A percentile compares a stretch with the other conserved stretches of the same genome.
These are phyloP conservation scores for Arge pagana DNA, from an alignment of 2,888 invertebrate species.

Conservation along the genomic window DNA sequence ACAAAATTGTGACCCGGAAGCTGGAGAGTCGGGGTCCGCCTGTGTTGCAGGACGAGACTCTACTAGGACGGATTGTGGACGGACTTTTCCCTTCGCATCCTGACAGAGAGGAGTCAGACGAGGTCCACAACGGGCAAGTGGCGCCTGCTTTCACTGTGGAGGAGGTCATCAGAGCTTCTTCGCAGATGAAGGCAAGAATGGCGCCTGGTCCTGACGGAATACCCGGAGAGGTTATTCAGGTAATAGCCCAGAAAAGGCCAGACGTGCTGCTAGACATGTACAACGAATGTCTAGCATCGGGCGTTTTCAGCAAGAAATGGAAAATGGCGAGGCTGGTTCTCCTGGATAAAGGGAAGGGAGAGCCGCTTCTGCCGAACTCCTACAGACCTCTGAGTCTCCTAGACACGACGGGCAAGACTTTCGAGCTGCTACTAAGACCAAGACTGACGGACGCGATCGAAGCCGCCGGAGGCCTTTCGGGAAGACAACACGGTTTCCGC, in stretches of 20 bases:
- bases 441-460: not conserved
- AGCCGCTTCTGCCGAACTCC: not conserved
- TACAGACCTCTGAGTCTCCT: not conserved
- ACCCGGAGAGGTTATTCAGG: conserved; percentile 31
- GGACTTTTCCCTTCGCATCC: conserved; percentile 19
- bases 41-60: conserved; percentile 8
- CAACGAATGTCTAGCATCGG: conserved; percentile 11
- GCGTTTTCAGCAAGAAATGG: conserved; percentile 29
- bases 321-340: conserved; percentile 32
- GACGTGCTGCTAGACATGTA: conserved; percentile 18
- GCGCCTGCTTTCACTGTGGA: conserved; percentile 7
- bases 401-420: conserved; percentile 1
- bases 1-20: conserved; percentile 24
- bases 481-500: conserved; percentile 24
- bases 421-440: not conserved
- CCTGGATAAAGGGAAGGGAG: conserved; percentile 9
- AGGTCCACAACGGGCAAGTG: not conserved
- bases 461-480: conserved; percentile 15
- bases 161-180: not conserved
- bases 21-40: too few relatives aligned
- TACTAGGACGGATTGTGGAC: conserved; percentile 15
- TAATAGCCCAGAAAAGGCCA: conserved; percentile 20
- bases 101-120: not conserved
- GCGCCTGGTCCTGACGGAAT: conserved; percentile 18
- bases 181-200: not conserved